A percentile compares a stretch with the other conserved stretches of the same genome.
phyloP scores from a whole-genome alignment of 2,888 invertebrate species.

The Epinotia nisella region DNA sequence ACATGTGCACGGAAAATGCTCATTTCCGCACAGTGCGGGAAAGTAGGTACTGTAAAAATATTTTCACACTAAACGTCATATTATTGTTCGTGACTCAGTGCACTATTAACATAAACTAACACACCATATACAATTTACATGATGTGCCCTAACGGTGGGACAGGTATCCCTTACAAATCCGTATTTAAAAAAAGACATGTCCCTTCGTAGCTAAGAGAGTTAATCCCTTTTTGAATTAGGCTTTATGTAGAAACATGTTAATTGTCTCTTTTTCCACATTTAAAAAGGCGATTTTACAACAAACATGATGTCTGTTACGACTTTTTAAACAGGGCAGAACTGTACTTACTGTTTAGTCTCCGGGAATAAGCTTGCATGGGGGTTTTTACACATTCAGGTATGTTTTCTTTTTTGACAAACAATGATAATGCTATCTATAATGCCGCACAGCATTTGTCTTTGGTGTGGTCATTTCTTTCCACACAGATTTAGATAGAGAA shows the following conservation, averaged over 20 bases:
- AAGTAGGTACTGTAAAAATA: too few species aligned
- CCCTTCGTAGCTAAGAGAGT: background rate
- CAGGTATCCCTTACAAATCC: constrained; percentile 19
- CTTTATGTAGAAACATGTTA: background rate
- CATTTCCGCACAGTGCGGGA: too few species aligned
- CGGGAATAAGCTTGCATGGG: background rate
- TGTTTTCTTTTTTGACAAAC: constrained; percentile 11
- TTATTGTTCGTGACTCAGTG: background rate
- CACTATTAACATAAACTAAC: constrained; percentile 18
- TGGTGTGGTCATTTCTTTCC: background rate
- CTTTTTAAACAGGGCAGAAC: background rate
- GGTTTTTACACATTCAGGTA: constrained; percentile 27
- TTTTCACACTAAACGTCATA: background rate
- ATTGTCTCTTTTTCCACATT: background rate
- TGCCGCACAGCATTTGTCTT: constrained; percentile 4
- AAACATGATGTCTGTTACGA: background rate
- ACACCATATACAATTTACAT: constrained; percentile 15
- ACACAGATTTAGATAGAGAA: too few species aligned
- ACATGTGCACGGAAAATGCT: too few species aligned
- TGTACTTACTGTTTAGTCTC: background rate
- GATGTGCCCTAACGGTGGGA: constrained; percentile 20
- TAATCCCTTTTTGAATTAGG: constrained; percentile 8
- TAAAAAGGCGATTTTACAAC: background rate
- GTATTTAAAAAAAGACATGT: background rate
- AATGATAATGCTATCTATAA: constrained; percentile 7